Evolutionary conservation across 35 echinoderm and acorn worm genomes (phyloP).

Genomic region (Acanthaster planci): DNA sequence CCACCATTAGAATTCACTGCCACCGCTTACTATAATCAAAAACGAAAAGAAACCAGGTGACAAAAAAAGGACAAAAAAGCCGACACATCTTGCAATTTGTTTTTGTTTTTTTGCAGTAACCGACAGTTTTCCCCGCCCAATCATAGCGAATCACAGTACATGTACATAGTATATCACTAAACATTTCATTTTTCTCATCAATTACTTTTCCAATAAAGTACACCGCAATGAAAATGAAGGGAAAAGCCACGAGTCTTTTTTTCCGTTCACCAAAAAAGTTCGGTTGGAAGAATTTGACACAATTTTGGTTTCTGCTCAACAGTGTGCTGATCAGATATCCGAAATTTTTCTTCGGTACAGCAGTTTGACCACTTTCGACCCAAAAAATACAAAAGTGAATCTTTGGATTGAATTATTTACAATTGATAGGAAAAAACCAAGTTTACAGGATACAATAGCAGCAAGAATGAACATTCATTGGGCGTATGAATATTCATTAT

Average conservation of each 20-base stretch:
- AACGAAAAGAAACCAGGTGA: too few species aligned
- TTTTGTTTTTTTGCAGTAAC: too few species aligned
- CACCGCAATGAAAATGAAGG: conserved; percentile 1
- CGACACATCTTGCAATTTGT: too few species aligned
- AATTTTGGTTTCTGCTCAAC: too few species aligned
- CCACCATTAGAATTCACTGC: too few species aligned
- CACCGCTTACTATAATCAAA: too few species aligned
- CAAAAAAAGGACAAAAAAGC: too few species aligned
- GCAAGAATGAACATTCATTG: neutral
- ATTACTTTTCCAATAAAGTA: conserved; percentile 18
- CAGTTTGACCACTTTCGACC: conserved; percentile 22
- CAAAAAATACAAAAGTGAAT: conserved; percentile 30
- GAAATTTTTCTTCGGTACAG: neutral
- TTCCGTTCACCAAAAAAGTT: too few species aligned
- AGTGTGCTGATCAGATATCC: too few species aligned
- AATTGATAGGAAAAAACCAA: neutral
- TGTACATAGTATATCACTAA: neutral
- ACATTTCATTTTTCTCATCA: conserved; percentile 11
- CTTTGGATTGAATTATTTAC: conserved; percentile 29
- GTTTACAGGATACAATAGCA: conserved; percentile 15
- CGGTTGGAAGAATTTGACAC: too few species aligned
- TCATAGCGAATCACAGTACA: neutral
- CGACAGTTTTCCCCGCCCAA: too few species aligned
- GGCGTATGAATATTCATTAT: neutral
- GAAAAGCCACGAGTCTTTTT: neutral